Evolutionary conservation across 2,797 vertebrate species (phyloP).

Genomic region (Gila robusta): DNA sequence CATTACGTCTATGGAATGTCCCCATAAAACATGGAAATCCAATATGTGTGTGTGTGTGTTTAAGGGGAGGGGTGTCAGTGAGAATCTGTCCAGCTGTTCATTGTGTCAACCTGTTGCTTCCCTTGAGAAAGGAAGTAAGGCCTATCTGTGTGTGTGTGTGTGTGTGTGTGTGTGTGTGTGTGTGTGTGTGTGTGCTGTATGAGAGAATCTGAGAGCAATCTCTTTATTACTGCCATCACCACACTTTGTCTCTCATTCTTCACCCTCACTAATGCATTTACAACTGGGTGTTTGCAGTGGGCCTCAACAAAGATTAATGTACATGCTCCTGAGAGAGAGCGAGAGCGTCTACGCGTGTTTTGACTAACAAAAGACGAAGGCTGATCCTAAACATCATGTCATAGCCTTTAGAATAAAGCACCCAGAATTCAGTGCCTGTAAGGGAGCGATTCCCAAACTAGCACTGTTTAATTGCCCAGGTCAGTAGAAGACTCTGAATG

Average conservation of each 20-base stretch:
- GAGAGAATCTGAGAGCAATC: slow-evolving; percentile 69
- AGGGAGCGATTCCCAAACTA: slow-evolving; percentile 32
- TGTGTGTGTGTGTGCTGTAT: slow-evolving; percentile 54
- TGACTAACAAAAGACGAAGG: slow-evolving; percentile 47
- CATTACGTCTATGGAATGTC: too few species aligned
- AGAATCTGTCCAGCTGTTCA: slow-evolving; percentile 79
- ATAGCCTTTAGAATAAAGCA: slow-evolving; percentile 23
- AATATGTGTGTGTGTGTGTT: slow-evolving; percentile 25
- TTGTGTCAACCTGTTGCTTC: slow-evolving; percentile 74
- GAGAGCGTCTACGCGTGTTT: slow-evolving; percentile 12
- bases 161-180: slow-evolving; percentile 59
- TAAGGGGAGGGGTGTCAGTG: slow-evolving; percentile 59
- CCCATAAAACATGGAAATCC: too few species aligned
- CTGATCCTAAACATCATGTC: slow-evolving; percentile 48
- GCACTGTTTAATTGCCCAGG: slow-evolving; percentile 24
- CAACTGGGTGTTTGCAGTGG: slow-evolving; percentile 51
- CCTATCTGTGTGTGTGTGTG: slow-evolving; percentile 59
- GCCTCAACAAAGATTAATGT: slow-evolving; percentile 49
- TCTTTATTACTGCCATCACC: slow-evolving; percentile 71
- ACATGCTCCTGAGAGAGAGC: slow-evolving; percentile 32
- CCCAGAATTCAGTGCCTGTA: not conserved
- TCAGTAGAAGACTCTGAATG: slow-evolving; percentile 26
- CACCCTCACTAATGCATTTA: slow-evolving; percentile 65
- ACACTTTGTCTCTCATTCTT: slow-evolving; percentile 68
- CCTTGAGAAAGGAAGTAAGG: slow-evolving; percentile 65